Percentiles rank a stretch among this genome's conserved stretches.
phyloP scores from a whole-genome alignment of 2,888 invertebrate species.

The Pedicia rivosa region DNA sequence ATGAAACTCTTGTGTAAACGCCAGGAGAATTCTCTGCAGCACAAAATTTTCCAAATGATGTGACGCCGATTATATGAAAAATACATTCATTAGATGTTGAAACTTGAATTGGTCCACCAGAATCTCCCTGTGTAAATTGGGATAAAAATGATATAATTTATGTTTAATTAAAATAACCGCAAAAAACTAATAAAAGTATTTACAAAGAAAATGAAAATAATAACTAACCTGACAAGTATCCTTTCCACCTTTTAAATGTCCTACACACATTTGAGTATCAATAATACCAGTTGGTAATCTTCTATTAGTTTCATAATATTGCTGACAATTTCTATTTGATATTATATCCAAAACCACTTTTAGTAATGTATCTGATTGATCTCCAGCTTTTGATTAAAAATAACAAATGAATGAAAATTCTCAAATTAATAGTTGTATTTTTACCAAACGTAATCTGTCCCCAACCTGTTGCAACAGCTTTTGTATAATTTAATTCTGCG shows the following conservation, averaged over 20 bases:
- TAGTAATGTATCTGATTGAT: slow-evolving; percentile 24
- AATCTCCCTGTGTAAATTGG: slow-evolving; percentile 16
- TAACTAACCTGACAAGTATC: slow-evolving; percentile 21
- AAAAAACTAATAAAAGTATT: slow-evolving; percentile 4
- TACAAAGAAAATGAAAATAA: background rate
- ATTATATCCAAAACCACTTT: slow-evolving; percentile 27
- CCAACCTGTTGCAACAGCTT: slow-evolving; percentile 26
- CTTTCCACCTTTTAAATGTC: slow-evolving; percentile 25
- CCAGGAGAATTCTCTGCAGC: slow-evolving; percentile 25
- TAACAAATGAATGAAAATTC: slow-evolving; percentile 4
- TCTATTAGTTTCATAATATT: slow-evolving; percentile 21
- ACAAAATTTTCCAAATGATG: slow-evolving; percentile 29
- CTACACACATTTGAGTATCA: slow-evolving; percentile 31
- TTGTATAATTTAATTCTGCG: slow-evolving; percentile 16
- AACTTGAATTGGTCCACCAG: slow-evolving; percentile 27
- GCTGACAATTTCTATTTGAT: slow-evolving; percentile 20
- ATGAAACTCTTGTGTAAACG: slow-evolving; percentile 24
- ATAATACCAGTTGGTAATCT: slow-evolving; percentile 25
- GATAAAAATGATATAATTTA: background rate
- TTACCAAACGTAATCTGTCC: slow-evolving; percentile 16
- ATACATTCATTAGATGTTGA: slow-evolving; percentile 25
- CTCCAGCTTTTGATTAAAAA: slow-evolving; percentile 13
- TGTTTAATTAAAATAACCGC: background rate
- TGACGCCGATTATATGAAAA: slow-evolving; percentile 27
- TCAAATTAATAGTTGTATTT: background rate